Evolutionary conservation across 2,797 vertebrate species (phyloP), one percentile per base, ranked within the genome.

Genomic region (Hemibagrus guttatus): DNA sequence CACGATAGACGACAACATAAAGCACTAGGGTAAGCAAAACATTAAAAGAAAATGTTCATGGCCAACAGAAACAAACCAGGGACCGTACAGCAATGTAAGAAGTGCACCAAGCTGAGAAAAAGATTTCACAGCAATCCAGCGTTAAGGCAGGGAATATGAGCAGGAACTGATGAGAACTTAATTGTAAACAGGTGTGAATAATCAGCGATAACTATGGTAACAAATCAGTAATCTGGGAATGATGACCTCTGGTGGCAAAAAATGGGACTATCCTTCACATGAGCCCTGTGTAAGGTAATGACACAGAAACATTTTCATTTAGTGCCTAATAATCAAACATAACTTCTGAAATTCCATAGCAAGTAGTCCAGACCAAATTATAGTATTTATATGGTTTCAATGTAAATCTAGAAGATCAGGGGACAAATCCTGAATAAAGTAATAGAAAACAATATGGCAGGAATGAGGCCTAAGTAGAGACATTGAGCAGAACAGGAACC

Each of bases 401-500:
- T 39, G 31, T 42, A 42, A 80, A 80, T 3, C 26, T 81, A 52
- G 72, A 75, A 26, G 26, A 54, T 82, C 54, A 71, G 63, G 17
- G 49, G 23, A 28, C 26, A 72, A 59, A 2, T 31, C 11, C 35
- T 79, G 39, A 75, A 61, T 52, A 72, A 4, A 23, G 13, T 56
- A 16, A 31, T 12, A 39, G 68, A 64, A 68, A 35, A 59, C 84
- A 81, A 9, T 26, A 69, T 63, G 26, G 46, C n/a, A 54, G 9
- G 69, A 66, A 56, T 11, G 13, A 68, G 54, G 85, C 69, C 52
- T 56, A 49, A 74, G 23, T 58, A 61, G 64, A 83, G 82, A 89
- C 74, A 49, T 56, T 7, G 35, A 81, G 80, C 14, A 39, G 69
- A 84, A 87, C 64, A 86, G 78, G 82, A 89, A 81, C 82, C 71